phyloP scores from a whole-genome alignment of 2,797 vertebrate species.

The Acridotheres tristis region DNA sequence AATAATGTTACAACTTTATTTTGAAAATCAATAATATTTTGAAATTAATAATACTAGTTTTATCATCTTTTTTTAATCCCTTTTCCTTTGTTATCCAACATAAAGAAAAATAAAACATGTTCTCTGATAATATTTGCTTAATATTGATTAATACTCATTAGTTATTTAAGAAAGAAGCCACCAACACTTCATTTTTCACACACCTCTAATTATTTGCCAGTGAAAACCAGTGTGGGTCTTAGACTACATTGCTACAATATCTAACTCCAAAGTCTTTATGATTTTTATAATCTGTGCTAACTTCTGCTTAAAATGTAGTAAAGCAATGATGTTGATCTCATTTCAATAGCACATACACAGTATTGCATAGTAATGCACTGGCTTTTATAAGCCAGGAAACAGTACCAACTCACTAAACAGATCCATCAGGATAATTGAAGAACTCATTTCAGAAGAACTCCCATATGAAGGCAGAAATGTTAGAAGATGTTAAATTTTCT shows the following conservation, averaged over 20 bases:
- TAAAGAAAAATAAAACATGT: not conserved
- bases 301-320: conserved; percentile 69
- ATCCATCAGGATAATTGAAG: conserved; percentile 73
- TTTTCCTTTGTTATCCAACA: not conserved
- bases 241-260: conserved; percentile 2
- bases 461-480: conserved; percentile 68
- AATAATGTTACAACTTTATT: conserved; percentile 4
- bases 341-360: conserved; percentile 50
- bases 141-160: conserved; percentile 33
- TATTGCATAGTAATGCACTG: conserved; percentile 55
- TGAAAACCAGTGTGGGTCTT: not conserved
- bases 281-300: conserved; percentile 65
- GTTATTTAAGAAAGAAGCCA: conserved; percentile 53
- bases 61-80: not conserved
- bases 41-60: not conserved
- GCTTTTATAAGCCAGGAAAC: conserved; percentile 66
- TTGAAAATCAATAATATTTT: conserved; percentile 9
- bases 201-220: conserved; percentile 42
- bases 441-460: conserved; percentile 70
- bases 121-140: not conserved
- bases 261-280: conserved; percentile 44
- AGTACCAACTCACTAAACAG: conserved; percentile 65
- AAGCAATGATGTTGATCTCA: conserved; percentile 58
- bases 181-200: conserved; percentile 1
- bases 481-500: conserved; percentile 73